A percentile compares a stretch with the other conserved stretches of the same genome.
phyloP scores from a whole-genome alignment of 2,113 vertebrate species.

The Paradisaea rubra region DNA sequence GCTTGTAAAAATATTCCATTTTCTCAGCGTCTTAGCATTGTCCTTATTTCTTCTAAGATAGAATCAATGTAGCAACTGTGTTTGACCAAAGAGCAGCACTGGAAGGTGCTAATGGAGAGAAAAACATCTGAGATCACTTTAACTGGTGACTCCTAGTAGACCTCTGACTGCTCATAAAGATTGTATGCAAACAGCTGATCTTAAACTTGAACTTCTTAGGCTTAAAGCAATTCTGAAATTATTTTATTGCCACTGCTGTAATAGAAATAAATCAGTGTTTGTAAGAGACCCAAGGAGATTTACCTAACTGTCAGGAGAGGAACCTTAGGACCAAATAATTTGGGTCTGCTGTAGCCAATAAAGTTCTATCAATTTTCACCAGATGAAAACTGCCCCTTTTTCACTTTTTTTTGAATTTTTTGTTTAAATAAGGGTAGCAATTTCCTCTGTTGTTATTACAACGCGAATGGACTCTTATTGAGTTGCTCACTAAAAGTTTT shows the following conservation, averaged over 20 bases:
- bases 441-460: conserved; percentile 46
- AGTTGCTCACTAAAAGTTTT: conserved; percentile 29
- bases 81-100: background rate
- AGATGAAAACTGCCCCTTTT: background rate
- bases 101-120: background rate
- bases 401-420: background rate
- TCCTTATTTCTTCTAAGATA: background rate
- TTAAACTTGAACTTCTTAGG: background rate
- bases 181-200: background rate
- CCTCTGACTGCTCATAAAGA: background rate
- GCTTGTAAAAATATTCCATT: background rate
- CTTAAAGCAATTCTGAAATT: conserved; percentile 1
- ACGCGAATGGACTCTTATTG: background rate
- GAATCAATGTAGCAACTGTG: background rate
- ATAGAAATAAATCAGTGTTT: background rate
- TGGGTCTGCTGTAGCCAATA: background rate
- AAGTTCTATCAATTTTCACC: background rate
- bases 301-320: background rate
- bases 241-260: background rate
- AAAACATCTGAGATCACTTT: background rate
- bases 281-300: background rate
- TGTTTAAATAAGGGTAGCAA: background rate
- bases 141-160: background rate
- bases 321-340: background rate
- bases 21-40: background rate